Evolutionary conservation across 2,797 vertebrate species (phyloP), one percentile per base, ranked within the genome.

Genomic region (Parauchenoglanis punctatus): DNA sequence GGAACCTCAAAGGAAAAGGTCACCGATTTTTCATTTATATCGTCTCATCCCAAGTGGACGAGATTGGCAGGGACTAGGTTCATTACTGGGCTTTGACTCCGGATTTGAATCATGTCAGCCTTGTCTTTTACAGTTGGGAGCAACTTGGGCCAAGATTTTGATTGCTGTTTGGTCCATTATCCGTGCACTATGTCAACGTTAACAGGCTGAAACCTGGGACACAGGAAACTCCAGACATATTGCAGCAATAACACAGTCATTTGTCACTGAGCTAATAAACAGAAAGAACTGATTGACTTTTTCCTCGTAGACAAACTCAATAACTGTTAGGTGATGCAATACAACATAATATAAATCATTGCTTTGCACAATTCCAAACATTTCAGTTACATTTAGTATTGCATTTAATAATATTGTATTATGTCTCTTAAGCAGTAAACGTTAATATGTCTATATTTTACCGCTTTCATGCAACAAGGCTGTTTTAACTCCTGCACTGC

Each of bases 181-280:
- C 13, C 49, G 56, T 72, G 28, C 49, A 58, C 52, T 58, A 3
- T 56, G 67, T 84, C 78, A 63, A n/a, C 12, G 28, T 78, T 68
- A 83, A 83, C 46, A 54, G 81, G 12, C 49, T 84, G 35, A 84
- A 84, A 58, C 83, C 54, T 63, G 54, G 83, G 67, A 84, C 67
- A n/a, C 52, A 72, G 67, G 52, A 81, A 81, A 81, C 18, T 23
- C 20, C 54, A 72, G 83, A 84, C 31, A 84, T 56, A 25, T 54
- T 68, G 46, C 82, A 84, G 82, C 82, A 67, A 67, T 67, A 44
- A 67, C 61, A 10, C 46, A 20, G 25, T 58, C 65, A 73, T 58
- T 70, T 73, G 49, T 84, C 83, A 84, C 83, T 44, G 67, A 59
- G 20, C 31, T 81, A 81, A 63, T 81, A 46, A 81, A 81, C 35